phyloP scores from a whole-genome alignment of 2,113 vertebrate species.

The Myodes glareolus region DNA sequence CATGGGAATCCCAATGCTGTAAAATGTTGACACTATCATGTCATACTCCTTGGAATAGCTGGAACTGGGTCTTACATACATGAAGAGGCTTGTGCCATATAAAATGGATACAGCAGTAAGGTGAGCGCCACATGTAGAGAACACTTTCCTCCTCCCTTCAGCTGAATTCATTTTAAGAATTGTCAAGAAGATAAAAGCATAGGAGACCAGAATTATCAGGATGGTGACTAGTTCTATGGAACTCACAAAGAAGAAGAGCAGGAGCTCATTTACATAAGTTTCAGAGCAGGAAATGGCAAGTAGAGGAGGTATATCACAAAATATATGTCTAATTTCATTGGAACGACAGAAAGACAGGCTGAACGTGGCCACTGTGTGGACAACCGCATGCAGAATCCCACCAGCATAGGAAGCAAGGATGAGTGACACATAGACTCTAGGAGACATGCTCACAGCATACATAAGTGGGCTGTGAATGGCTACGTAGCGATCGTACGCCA shows the following conservation, averaged over 20 bases:
- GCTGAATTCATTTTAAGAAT: slow-evolving; percentile 66
- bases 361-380: slow-evolving; percentile 61
- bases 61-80: slow-evolving; percentile 66
- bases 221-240: slow-evolving; percentile 50
- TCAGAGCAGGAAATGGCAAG: slow-evolving; percentile 74
- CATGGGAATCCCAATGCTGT: not conserved
- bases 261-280: slow-evolving; percentile 55
- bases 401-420: not conserved
- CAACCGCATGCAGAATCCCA: not conserved
- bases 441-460: slow-evolving; percentile 37
- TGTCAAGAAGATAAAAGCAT: slow-evolving; percentile 52
- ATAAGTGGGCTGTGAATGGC: slow-evolving; percentile 59
- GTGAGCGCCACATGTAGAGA: slow-evolving; percentile 69
- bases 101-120: slow-evolving; percentile 63
- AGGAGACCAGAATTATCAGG: slow-evolving; percentile 53
- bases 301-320: slow-evolving; percentile 76
- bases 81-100: slow-evolving; percentile 62
- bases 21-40: not conserved
- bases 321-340: slow-evolving; percentile 69
- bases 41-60: slow-evolving; percentile 58
- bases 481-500: slow-evolving; percentile 49
- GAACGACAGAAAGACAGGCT: slow-evolving; percentile 64
- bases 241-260: slow-evolving; percentile 49
- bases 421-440: slow-evolving; percentile 23
- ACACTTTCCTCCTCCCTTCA: slow-evolving; percentile 61